Evolutionary conservation across 2,797 vertebrate genomes (phyloP).

Genomic region (Enteromius viviparus): DNA sequence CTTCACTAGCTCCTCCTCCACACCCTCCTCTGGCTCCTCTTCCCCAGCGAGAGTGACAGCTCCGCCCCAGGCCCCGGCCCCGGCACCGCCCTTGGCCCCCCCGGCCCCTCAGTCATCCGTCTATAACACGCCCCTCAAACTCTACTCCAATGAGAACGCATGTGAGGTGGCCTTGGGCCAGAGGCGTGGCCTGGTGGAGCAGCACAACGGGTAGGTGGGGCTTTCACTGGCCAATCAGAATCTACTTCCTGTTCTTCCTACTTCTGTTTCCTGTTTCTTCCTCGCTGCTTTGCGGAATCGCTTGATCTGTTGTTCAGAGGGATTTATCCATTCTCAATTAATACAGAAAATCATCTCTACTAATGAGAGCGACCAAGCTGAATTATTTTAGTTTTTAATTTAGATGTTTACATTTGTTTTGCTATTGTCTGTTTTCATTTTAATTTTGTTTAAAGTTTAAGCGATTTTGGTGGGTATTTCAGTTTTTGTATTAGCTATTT

Average conservation of each 20-base stretch:
- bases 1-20: constrained; percentile 72
- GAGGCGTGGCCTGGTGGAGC: constrained; percentile 86
- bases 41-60: constrained; percentile 80
- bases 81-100: constrained; percentile 73
- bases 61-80: constrained; percentile 61
- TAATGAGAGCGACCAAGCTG: too few relatives aligned
- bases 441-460: too few relatives aligned
- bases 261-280: not conserved
- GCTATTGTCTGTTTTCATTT: too few relatives aligned
- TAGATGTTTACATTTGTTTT: too few relatives aligned
- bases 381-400: too few relatives aligned
- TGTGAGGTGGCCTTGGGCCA: constrained; percentile 88
- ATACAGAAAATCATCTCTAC: too few relatives aligned
- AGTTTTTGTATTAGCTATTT: not conserved
- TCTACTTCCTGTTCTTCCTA: constrained; percentile 9
- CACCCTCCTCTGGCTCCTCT: constrained; percentile 79
- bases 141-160: constrained; percentile 81
- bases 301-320: not conserved
- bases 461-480: too few relatives aligned
- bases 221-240: constrained; percentile 20
- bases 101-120: constrained; percentile 85
- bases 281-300: not conserved
- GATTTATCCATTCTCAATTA: too few relatives aligned
- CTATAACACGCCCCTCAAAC: constrained; percentile 85
- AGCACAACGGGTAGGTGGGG: constrained; percentile 89